A percentile compares a stretch with the other conserved stretches of the same genome.
Evolutionary conservation across 2,113 vertebrate genomes (phyloP).

Genomic region (Cochlearius cochlearius): DNA sequence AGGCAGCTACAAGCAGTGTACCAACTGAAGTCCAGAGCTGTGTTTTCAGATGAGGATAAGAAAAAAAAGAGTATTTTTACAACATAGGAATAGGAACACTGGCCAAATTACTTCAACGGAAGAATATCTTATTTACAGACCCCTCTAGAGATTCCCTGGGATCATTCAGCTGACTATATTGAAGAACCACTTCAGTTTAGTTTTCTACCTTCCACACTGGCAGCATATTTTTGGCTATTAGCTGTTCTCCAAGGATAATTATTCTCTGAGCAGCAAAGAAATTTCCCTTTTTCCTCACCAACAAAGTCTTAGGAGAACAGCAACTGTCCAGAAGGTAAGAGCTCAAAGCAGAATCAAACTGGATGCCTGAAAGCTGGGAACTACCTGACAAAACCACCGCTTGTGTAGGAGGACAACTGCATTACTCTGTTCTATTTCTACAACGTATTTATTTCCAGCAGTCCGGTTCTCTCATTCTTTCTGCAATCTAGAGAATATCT

Average conservation of each 20-base stretch:
- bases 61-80: not conserved
- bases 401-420: not conserved
- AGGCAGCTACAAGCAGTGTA: not conserved
- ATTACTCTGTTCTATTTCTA: not conserved
- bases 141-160: not conserved
- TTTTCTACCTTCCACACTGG: not conserved
- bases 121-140: not conserved
- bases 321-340: not conserved
- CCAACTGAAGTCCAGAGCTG: not conserved
- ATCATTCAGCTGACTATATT: not conserved
- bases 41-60: not conserved
- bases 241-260: not conserved
- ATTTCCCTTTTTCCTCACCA: not conserved
- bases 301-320: not conserved
- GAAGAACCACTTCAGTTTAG: not conserved
- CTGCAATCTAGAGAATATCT: not conserved
- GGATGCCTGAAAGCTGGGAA: not conserved
- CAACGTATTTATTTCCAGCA: not conserved
- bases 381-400: not conserved
- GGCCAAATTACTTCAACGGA: not conserved
- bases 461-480: not conserved
- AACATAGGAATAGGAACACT: not conserved
- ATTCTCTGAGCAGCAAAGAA: not conserved
- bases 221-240: not conserved
- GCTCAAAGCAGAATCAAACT: not conserved